phyloP scores from a whole-genome alignment of 2,113 vertebrate genomes.

The Neomonachus schauinslandi region DNA sequence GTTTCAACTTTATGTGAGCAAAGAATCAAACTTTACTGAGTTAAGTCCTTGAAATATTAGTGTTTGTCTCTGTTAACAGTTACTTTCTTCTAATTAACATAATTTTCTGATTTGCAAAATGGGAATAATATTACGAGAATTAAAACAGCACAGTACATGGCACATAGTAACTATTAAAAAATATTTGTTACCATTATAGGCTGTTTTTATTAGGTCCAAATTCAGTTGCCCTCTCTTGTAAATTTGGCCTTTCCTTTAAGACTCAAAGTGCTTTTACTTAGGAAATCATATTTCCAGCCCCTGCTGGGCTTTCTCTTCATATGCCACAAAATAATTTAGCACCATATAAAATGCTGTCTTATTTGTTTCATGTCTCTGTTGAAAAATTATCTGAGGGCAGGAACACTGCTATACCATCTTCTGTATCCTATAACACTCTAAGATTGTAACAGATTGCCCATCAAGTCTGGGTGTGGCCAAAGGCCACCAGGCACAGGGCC shows the following conservation, averaged over 20 bases:
- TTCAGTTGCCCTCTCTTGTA: not conserved
- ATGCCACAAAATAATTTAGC: not conserved
- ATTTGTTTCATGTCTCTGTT: not conserved
- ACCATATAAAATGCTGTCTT: not conserved
- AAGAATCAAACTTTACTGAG: not conserved
- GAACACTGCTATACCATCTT: not conserved
- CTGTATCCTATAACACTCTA: not conserved
- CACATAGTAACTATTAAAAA: slow-evolving; percentile 1
- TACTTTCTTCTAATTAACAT: not conserved
- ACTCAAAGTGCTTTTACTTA: not conserved
- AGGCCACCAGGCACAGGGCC: not conserved
- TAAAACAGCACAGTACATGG: not conserved
- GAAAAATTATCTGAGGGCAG: not conserved
- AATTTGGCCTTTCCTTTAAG: not conserved
- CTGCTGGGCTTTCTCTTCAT: not conserved
- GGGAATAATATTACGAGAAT: not conserved
- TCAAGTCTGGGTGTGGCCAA: not conserved
- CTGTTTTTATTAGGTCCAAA: not conserved
- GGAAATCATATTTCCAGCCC: not conserved
- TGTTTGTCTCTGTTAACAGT: not conserved
- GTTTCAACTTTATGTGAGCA: not conserved
- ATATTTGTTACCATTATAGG: not conserved
- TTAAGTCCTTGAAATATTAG: not conserved
- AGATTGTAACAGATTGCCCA: not conserved
- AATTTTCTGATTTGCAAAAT: not conserved